Conservation (phyloP, 1,140 invertebrate species). For the Drosophila kepulauana region DNA sequence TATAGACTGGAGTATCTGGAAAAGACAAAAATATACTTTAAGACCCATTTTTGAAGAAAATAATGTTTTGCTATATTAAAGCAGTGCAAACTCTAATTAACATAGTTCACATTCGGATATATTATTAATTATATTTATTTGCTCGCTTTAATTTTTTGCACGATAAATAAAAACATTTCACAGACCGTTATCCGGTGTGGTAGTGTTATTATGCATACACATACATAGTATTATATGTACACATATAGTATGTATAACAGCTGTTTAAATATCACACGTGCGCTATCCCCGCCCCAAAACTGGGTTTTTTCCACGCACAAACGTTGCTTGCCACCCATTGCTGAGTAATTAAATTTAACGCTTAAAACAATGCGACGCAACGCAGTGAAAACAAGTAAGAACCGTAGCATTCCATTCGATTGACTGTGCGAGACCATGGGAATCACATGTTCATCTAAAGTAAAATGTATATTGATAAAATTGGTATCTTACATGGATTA, state of each 20-base stretch:
- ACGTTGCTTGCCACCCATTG: constrained; percentile 19
- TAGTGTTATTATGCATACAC: constrained; percentile 44
- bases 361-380: constrained; percentile 70
- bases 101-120: neutral
- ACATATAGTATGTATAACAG: constrained; percentile 47
- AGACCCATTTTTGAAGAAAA: too few species aligned
- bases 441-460: too few species aligned
- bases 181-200: constrained; percentile 17
- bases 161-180: constrained; percentile 20
- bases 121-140: constrained; percentile 37
- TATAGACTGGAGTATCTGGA: too few species aligned
- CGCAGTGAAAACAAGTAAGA: constrained; percentile 10
- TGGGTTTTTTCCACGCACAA: constrained; percentile 16
- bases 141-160: constrained; percentile 14
- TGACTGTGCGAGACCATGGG: too few species aligned
- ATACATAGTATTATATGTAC: too few species aligned
- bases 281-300: constrained; percentile 23
- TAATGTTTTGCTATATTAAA: neutral
- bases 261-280: constrained; percentile 67
- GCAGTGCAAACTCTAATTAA: constrained; percentile 22
- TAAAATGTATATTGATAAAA: too few species aligned
- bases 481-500: too few species aligned
- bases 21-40: too few species aligned
- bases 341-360: constrained; percentile 81
- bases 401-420: too few species aligned